Base-by-base conservation (phyloP, 2,113 vertebrate genomes). In the Petrocephalus microphthalmus region DNA sequence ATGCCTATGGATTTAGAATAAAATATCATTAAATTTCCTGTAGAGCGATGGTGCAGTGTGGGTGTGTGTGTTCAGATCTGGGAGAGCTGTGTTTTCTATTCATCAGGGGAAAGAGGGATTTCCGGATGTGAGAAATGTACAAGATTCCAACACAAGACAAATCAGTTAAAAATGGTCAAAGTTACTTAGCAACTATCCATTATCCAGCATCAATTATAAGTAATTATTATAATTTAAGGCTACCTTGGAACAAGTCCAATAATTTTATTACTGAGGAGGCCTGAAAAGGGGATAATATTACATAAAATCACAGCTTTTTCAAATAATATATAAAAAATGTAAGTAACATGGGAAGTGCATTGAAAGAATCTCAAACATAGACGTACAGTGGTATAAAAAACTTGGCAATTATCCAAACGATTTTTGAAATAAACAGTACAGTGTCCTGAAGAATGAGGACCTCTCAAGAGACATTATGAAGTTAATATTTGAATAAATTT, bases 401-500 rank as follows among this genome's bases (percentile, higher is more conserved):
- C 45, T 85, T 17, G 17, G 56, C n/a, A 88, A 84, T 60, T 84
- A 64, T 60, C 83, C 7, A 49, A 88, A 78, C 20, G 85, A 67
- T 85, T 25, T 25, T 51, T 51, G 56, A 52, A 7, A 67, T 52
- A 47, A 52, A 88, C 52, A 88, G 83, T 67, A 85, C 22, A 52
- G 47, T 45, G 13, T 84, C 51, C 57, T 33, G 42, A 33, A 67
- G 47, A 25, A 53, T 67, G 10, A 42, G 60, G 42, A 71, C 45
- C 53, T 60, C n/a, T n/a, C n/a, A 52, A 37, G 84, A 25, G 45
- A 33, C 51, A 54, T 86, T 17, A 37, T 78, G 37, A 78, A 56
- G 83, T 47, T 86, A 89, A 86, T 78, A 86, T 89, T 78, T 74
- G 52, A 87, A 78, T 87, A 87, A 52, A 82, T 88, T 53, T 88